Base-by-base conservation (phyloP, 2,888 invertebrate genomes). In the Odontomyia ornata region DNA sequence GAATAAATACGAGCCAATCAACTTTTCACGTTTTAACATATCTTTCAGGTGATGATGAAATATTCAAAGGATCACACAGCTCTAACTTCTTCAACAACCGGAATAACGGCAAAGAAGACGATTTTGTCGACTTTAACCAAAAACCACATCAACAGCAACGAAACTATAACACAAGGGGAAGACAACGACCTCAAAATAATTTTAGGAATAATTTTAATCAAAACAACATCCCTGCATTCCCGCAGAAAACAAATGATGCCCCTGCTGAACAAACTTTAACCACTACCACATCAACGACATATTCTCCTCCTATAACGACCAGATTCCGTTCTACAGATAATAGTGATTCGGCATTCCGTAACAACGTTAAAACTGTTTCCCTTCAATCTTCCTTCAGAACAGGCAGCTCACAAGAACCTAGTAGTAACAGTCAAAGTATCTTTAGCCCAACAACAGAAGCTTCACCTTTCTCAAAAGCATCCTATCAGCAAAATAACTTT, bases 41-140 rank as follows among this genome's bases (percentile, higher is more conserved):
- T 81, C 36, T 73, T 75, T 1, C 86, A 85, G 84, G 87, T 83
- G 79, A 87, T 84, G 89, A 90, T 77, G 92, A 93, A 82, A 88
- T 90, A 77, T 91, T 93, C 77, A 91, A 91, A 81, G 90, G 91
- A 60, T 92, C 93, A 27, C 92, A 92, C 84, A 93, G 92, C 77
- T 92, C 93, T 0, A 92, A 93, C 85, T 93, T 93, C 88, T 93
- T 92, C 86, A 91, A 92, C 81, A 90, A 90, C 82, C 87, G 89
- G 69, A 90, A 91, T 83, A 88, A 88, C 56, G 90, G 90, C 7
- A 89, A 90, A 80, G 90, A 91, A 83, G 87, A 86, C 73, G 88
- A 89, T 79, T 88, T 89, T 76, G 89, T 89, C 77, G 88, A 89
- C 77, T 84, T 84, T 77, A 80, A 81, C 13, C 86, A 87, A 76